Percentiles rank a stretch among this genome's conserved stretches.
These are phyloP conservation scores for Porites evermanni DNA, from an alignment of 92 coral and sea anemone genomes.

Conservation along the genomic window DNA sequence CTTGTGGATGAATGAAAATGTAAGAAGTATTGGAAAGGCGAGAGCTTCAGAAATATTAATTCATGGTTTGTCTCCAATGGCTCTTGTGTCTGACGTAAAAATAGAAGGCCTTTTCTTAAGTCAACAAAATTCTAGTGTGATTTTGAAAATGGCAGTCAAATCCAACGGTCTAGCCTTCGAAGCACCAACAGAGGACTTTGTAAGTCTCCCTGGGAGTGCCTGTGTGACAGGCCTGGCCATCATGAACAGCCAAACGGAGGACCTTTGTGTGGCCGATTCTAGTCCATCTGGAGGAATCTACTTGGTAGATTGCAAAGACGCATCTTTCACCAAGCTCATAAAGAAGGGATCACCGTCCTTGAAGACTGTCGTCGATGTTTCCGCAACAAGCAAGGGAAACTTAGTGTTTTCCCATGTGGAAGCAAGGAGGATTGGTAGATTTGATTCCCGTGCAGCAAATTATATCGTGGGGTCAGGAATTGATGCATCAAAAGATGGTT, in stretches of 20 bases:
- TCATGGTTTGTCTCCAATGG: too few relatives aligned
- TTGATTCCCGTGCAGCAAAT: slow-evolving; percentile 37
- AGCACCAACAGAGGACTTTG: too few relatives aligned
- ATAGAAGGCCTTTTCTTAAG: too few relatives aligned
- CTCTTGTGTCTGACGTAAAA: too few relatives aligned
- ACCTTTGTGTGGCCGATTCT: slow-evolving; percentile 1
- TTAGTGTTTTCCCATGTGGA: slow-evolving; percentile 27
- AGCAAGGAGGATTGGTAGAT: slow-evolving; percentile 27
- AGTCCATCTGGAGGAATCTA: slow-evolving; percentile 43
- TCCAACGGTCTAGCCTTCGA: too few relatives aligned
- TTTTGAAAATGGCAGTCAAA: too few relatives aligned
- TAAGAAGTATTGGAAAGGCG: too few relatives aligned
- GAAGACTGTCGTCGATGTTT: neutral
- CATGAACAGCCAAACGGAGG: slow-evolving; percentile 18
- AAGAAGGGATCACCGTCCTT: slow-evolving; percentile 23
- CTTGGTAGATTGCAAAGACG: slow-evolving; percentile 43
- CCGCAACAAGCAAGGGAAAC: slow-evolving; percentile 28
- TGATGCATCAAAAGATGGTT: slow-evolving; percentile 27
- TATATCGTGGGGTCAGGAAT: slow-evolving; percentile 40
- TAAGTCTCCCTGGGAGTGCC: neutral
- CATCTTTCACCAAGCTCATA: slow-evolving; percentile 31
- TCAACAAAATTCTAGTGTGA: too few relatives aligned
- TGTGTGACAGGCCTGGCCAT: slow-evolving; percentile 15
- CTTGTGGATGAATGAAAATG: too few relatives aligned
- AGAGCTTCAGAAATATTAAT: too few relatives aligned